Evolutionary conservation across 2,888 invertebrate species (phyloP).

Genomic region (Eurytoma adleriae): DNA sequence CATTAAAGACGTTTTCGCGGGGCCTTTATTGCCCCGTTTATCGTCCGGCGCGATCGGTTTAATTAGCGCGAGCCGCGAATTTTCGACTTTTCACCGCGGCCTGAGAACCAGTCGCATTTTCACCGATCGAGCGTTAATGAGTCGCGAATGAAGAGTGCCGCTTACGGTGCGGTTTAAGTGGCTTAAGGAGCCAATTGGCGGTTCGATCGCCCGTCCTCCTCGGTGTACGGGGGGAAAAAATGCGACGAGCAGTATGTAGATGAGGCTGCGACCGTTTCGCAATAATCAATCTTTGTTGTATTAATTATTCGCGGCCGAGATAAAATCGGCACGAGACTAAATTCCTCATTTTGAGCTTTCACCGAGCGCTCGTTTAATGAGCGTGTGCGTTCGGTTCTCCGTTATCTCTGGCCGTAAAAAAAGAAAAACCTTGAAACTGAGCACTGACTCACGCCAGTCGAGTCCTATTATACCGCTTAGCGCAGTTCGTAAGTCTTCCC

Average conservation of each 20-base stretch:
- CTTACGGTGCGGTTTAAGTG: neutral
- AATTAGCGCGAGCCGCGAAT: no score
- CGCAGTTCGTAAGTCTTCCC: neutral
- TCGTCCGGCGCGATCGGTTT: constrained; percentile 1
- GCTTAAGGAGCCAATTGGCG: neutral
- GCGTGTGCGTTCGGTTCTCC: constrained; percentile 2
- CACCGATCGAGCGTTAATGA: neutral
- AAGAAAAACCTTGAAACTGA: neutral
- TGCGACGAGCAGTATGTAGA: no score
- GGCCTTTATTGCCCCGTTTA: constrained; percentile 39
- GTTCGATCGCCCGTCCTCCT: neutral
- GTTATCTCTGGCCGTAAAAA: neutral
- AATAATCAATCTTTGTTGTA: constrained; percentile 48
- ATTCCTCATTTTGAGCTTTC: constrained; percentile 40
- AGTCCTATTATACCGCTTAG: constrained; percentile 22
- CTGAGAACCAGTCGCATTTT: neutral
- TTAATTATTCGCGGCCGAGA: constrained; percentile 38
- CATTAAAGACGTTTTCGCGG: constrained; percentile 39
- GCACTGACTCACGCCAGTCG: neutral
- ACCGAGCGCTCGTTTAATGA: constrained; percentile 17
- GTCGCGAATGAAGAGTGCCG: neutral
- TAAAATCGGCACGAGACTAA: constrained; percentile 31
- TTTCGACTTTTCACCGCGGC: no score
- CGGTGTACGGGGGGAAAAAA: no score
- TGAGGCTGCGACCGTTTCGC: no score